Conservation (phyloP, 1,140 invertebrate species). For the Planococcus citri region DNA sequence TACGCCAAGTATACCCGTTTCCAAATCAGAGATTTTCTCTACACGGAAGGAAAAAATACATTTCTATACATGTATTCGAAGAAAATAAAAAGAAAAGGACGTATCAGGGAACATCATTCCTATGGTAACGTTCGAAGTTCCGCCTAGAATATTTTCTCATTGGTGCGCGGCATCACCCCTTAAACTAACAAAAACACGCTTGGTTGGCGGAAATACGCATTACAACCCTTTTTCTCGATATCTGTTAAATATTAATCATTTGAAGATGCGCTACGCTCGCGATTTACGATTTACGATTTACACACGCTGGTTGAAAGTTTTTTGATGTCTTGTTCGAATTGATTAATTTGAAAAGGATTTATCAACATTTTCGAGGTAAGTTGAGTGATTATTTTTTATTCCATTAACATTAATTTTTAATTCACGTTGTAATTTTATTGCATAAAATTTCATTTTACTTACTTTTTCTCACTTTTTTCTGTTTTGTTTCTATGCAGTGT, state of each 20-base stretch:
- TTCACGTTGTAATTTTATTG: no score
- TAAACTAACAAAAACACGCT: not conserved
- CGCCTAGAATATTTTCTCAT: not conserved
- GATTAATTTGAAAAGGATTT: no score
- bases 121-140: constrained; percentile 14
- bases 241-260: not conserved
- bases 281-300: not conserved
- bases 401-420: no score
- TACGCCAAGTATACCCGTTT: no score
- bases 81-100: not conserved
- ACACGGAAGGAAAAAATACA: not conserved
- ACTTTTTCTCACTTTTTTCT: no score
- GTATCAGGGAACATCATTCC: not conserved
- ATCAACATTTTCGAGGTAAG: no score
- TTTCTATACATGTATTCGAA: not conserved
- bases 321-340: no score
- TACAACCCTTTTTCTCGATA: not conserved
- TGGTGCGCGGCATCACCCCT: not conserved
- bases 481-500: no score
- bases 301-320: no score
- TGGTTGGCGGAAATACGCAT: not conserved
- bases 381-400: no score
- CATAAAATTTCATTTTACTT: no score
- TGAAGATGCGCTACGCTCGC: not conserved
- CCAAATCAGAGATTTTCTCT: no score